Evolutionary conservation across 2,797 vertebrate genomes (phyloP), one percentile per base, ranked within the genome.

Genomic region (Melanogrammus aeglefinus): DNA sequence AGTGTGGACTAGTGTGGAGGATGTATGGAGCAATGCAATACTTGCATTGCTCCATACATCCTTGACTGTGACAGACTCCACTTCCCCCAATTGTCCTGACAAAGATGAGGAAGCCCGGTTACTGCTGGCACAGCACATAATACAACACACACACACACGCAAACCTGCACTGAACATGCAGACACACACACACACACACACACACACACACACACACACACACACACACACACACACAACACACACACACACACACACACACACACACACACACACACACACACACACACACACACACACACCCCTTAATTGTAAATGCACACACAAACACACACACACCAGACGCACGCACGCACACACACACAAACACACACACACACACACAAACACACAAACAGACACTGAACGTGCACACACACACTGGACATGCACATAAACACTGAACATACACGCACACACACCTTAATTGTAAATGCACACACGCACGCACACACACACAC

Each of bases 41-140:
- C n/a, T n/a, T 13, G 63, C 29, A 27, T 69, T 69, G 63, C 63
- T 69, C 27, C 63, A 69, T 27, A 27, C 57, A 63, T 63, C 57
- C 4, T 21, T 63, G 57, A 24, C 57, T 63, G 57, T 63, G 57
- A 57, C 72, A 78, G 24, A 27, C 88, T 84, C 31, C 3, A 81
- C 86, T 94, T 94, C 93, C 93, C 91, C 81, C 85, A 8, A 92
- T 95, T 95, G 94, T 95, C 86, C 82, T 90, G 80, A 83, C 85
- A 76, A 81, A 72, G 82, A 84, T 85, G 88, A 93, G 91, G 91
- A 94, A 93, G 87, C 90, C 78, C 78, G 74, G 80, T 89, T 91
- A 87, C 82, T 90, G 90, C 90, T 86, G 81, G 90, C 80, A 44
- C 87, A 89, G 91, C 91, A 88, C 75, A 88, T 88, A 81, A 0